phyloP scores from a whole-genome alignment of 2,113 vertebrate species.

The Polypterus senegalus region DNA sequence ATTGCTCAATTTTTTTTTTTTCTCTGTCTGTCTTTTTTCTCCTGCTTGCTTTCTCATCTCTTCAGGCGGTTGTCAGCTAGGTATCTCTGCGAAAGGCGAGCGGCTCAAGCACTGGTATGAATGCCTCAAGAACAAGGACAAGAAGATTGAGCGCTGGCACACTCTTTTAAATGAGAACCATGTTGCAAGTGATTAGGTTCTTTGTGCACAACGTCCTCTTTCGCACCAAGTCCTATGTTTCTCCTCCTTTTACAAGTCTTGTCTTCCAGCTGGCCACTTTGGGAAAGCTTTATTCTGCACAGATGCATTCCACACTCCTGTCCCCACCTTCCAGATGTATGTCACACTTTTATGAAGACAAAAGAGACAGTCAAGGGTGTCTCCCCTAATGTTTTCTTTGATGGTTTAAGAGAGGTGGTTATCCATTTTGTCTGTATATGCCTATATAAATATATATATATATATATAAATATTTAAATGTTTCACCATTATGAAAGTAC shows the following conservation, averaged over 20 bases:
- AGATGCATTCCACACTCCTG: constrained; percentile 11
- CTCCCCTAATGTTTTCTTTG: no score
- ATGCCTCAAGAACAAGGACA: constrained; percentile 96
- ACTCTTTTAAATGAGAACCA: constrained; percentile 79
- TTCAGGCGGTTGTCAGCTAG: constrained; percentile 76
- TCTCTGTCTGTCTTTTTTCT: no score
- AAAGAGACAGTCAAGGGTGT: no score
- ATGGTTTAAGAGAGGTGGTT: no score
- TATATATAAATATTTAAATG: no score
- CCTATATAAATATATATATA: no score
- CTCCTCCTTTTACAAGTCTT: not conserved
- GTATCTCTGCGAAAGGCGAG: constrained; percentile 90
- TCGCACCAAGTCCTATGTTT: constrained; percentile 22
- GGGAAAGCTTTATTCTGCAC: constrained; percentile 16
- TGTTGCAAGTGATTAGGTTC: constrained; percentile 66
- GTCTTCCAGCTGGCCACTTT: constrained; percentile 4
- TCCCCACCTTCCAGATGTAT: no score
- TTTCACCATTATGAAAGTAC: no score
- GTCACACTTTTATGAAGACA: no score
- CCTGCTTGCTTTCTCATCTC: not conserved
- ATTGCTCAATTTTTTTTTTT: no score
- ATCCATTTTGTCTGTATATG: no score
- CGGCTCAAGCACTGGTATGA: constrained; percentile 96
- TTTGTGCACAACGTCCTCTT: constrained; percentile 6
- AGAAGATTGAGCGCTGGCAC: constrained; percentile 96